Base-by-base conservation (phyloP, 2,888 invertebrate species). In the Nomada fabriciana region DNA sequence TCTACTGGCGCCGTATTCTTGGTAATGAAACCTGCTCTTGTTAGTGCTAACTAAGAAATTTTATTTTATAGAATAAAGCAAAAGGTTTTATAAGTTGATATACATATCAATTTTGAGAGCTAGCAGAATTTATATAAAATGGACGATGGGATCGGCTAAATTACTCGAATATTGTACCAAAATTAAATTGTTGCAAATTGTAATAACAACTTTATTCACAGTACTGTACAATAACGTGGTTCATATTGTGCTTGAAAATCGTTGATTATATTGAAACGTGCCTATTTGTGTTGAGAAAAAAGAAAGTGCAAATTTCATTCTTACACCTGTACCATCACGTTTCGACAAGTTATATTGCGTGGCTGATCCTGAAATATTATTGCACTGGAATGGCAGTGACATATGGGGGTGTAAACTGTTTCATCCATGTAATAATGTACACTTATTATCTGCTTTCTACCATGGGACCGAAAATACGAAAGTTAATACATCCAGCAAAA, bases 371-470 rank as follows among this genome's bases (percentile, higher is more conserved):
- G 2, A 96, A 96, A 93, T 96, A 95, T 89, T 94, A 95, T 80
- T 95, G 94, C 95, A 96, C 96, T 87, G 96, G 95, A 53, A 95
- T 96, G 92, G 93, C 95, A 0, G 94, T 96, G 0, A 95, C 96
- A 89, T 94, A 95, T 0, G 94, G 96, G 0, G 92, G 96, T 90
- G 82, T 97, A 57, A 97, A 97, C 91, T 95, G 95, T 65, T 92
- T 94, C 0, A 95, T 97, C 0, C 97, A 97, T 87, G 94, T 97
- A 0, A 91, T 97, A 9, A 97, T 97, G 97, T 97, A 97, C 91
- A 94, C 94, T 0, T 97, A 97, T 92, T 97, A 97, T 90, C 94
- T 96, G 7, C 88, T 93, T n/a, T 94, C 96, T 0, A 95, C 95
- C 70, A 94, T 96, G 67, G 96, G 96, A 11, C 15, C 64, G 5